Evolutionary conservation across 1,140 invertebrate genomes (phyloP), one percentile per base, ranked within the genome.

Genomic region (Listronotus bonariensis): DNA sequence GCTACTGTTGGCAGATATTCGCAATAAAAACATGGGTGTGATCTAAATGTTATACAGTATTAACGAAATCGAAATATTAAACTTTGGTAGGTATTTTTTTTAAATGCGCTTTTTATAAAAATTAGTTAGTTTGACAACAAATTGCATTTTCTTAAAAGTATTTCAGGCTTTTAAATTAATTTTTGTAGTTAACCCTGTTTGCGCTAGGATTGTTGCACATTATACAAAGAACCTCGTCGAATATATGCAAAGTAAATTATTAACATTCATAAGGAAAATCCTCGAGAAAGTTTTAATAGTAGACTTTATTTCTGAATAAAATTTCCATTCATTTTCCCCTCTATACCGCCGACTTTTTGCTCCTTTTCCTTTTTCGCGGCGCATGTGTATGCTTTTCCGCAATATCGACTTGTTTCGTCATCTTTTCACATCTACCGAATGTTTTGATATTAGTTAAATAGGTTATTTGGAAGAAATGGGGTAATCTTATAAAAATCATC

Each of bases 201-300:
- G 65, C 58, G 26, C 53, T 45, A 57, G 18, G 67, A 68, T 72
- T 70, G 72, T 72, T 68, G 72, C 51, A 74, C 61, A 67, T 74
- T 71, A 72, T 72, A 72, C 70, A 69, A 69, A 69, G 65, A 73
- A 69, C 36, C 42, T 51, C 43, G 17, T 32, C 18, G 55, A 68
- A 63, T 66, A 58, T 77, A 77, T 77, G 75, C 75, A 77, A 77
- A 77, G 73, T 77, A 74, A 76, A 77, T 77, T 75, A 77, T 77
- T 77, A 77, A 75, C 75, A 77, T 77, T 77, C 75, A 75, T 76
- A 75, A 77, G 74, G 71, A 73, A 75, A 75, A 73, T 72, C 70
- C 74, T 72, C 66, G 68, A 63, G 60, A 71, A 72, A 76, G 71
- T 74, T 77, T 76, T 76, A 76, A 77, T 73, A 71, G 71, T 63